Evolutionary conservation across 2,888 invertebrate genomes (phyloP), one percentile per base, ranked within the genome.

Genomic region (Sthenelais limicola): DNA sequence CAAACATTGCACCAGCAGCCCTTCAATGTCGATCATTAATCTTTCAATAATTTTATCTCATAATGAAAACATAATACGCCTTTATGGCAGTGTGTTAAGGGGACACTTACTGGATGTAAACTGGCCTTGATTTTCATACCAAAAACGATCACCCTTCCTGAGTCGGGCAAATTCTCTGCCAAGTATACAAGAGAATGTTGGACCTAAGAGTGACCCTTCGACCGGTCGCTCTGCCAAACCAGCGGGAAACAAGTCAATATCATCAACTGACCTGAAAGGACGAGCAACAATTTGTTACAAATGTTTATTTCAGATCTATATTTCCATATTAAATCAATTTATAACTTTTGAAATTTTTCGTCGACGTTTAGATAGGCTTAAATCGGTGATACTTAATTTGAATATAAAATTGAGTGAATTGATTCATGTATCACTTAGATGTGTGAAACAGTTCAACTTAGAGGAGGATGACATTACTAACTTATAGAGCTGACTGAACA

Each of bases 171-270:
- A 97, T 89, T 97, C 96, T 88, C 94, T 94, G 0, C 93, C 91
- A 58, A 97, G 90, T 75, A 97, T 89, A 82, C 96, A 97, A 21
- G 92, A 93, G 71, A 96, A 91, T 0, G 95, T 93, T 0, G 96
- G 94, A 0, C 96, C 96, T 68, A 96, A 90, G 26, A 95, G 91
- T 0, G 93, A 92, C 2, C 93, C 94, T 80, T 89, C 88, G 72
- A 90, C 92, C 73, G 94, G 94, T 12, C 90, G 90, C 85, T 97
- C 97, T 18, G 95, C 93, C 48, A 96, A 85, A 0, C 94, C 94
- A 0, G 96, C 97, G 0, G 94, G 93, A 88, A 95, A 97, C 32
- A 96, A 87, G 86, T 97, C 97, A 33, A 97, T 91, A 86, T 97
- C 96, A 4, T 94, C 92, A 0, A 95, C 93, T 33, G 90, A 90